A percentile compares a stretch with the other conserved stretches of the same genome.
Evolutionary conservation across 2,797 vertebrate species (phyloP).

Genomic region (Pseudochirops corinnae): DNA sequence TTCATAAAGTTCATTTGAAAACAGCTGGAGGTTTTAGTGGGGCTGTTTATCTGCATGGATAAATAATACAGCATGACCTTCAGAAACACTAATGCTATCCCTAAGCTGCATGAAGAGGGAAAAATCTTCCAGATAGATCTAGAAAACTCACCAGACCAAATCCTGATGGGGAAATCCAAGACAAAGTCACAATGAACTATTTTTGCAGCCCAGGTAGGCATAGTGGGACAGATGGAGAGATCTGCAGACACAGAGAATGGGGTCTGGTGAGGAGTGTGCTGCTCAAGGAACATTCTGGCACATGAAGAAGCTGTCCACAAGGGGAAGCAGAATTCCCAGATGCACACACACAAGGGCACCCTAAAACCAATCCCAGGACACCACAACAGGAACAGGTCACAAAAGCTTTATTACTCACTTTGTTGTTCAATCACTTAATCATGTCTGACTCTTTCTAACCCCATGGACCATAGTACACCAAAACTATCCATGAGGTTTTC

Average conservation of each 20-base stretch:
- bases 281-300: neutral
- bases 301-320: neutral
- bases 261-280: neutral
- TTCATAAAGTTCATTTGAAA: neutral
- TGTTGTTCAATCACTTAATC: neutral
- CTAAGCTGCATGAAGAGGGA: neutral
- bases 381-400: neutral
- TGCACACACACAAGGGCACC: too few relatives aligned
- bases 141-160: neutral
- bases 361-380: neutral
- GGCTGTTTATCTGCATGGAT: neutral
- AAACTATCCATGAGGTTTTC: neutral
- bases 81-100: neutral
- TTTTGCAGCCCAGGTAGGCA: neutral
- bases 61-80: neutral
- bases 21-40: neutral
- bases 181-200: neutral
- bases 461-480: neutral
- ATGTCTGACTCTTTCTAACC: neutral
- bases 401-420: neutral
- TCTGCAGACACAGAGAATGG: neutral
- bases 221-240: neutral
- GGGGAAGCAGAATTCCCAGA: neutral
- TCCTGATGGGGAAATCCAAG: neutral
- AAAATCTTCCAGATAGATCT: neutral